A percentile compares a stretch with the other conserved stretches of the same genome.
Evolutionary conservation across 2,888 invertebrate species (phyloP).

Genomic region (Allolobophora icterica): DNA sequence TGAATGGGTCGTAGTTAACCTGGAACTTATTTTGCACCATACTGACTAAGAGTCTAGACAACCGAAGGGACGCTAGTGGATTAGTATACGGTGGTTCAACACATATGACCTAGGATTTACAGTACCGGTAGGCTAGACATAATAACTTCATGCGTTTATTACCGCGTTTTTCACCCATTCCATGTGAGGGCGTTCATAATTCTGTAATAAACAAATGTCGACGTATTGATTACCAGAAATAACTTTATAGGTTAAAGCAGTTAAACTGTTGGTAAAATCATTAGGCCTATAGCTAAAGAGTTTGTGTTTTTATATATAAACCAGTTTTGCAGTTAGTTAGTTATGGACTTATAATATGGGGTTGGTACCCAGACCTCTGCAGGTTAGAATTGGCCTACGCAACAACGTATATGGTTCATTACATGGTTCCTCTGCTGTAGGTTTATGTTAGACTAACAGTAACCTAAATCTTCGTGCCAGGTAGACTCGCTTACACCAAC

Average conservation of each 20-base stretch:
- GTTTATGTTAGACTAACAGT: no score
- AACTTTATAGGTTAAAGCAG: neutral
- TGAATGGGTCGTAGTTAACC: neutral
- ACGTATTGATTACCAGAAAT: neutral
- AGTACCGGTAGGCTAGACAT: neutral
- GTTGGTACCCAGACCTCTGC: no score
- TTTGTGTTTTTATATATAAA: neutral
- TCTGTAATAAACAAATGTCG: neutral
- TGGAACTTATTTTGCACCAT: neutral
- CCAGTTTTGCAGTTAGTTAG: neutral
- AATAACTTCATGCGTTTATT: neutral
- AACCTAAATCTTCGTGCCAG: no score
- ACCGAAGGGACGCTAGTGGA: no score
- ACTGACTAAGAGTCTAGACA: no score
- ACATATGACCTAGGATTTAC: neutral
- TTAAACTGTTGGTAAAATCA: no score
- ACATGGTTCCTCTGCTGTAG: no score
- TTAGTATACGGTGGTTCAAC: no score
- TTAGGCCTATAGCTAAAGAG: neutral
- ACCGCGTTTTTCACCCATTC: slow-evolving; percentile 27
- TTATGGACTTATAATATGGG: neutral
- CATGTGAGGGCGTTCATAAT: slow-evolving; percentile 25
- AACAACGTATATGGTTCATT: no score
- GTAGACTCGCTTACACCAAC: no score
- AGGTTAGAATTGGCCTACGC: no score